These are phyloP conservation scores for Drosophila pruinosa DNA, from an alignment of 1,140 invertebrate species.

Conservation along the genomic window DNA sequence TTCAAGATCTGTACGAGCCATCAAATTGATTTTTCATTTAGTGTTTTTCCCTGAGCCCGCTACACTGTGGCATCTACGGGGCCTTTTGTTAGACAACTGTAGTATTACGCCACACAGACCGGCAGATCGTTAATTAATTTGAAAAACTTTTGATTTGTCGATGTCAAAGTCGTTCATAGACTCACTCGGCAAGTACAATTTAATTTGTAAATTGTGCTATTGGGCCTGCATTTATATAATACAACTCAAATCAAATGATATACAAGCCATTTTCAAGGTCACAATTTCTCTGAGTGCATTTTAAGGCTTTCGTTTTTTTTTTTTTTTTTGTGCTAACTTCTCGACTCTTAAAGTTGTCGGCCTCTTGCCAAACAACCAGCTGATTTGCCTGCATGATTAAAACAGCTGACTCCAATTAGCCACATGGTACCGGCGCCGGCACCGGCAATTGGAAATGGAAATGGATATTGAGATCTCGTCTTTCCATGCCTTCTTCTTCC, in stretches of 20 bases:
- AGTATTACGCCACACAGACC: constrained; percentile 12
- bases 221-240: constrained; percentile 20
- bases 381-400: constrained; percentile 55
- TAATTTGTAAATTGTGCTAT: constrained; percentile 35
- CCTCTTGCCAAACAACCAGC: constrained; percentile 65
- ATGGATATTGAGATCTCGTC: constrained; percentile 24
- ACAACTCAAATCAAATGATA: neutral
- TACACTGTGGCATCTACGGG: constrained; percentile 50
- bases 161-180: constrained; percentile 12
- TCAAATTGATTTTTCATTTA: constrained; percentile 78
- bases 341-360: constrained; percentile 4
- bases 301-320: constrained; percentile 27
- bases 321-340: constrained; percentile 29
- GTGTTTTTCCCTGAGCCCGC: constrained; percentile 22
- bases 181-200: constrained; percentile 27
- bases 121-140: constrained; percentile 56
- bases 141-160: constrained; percentile 54
- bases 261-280: neutral
- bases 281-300: constrained; percentile 54
- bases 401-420: constrained; percentile 79
- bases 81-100: constrained; percentile 2
- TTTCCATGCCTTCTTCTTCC: constrained; percentile 16
- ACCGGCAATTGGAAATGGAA: neutral
- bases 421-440: constrained; percentile 56
- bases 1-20: constrained; percentile 51